phyloP scores from a whole-genome alignment of 2,888 invertebrate species.

The Caenorhabditis uteleia region DNA sequence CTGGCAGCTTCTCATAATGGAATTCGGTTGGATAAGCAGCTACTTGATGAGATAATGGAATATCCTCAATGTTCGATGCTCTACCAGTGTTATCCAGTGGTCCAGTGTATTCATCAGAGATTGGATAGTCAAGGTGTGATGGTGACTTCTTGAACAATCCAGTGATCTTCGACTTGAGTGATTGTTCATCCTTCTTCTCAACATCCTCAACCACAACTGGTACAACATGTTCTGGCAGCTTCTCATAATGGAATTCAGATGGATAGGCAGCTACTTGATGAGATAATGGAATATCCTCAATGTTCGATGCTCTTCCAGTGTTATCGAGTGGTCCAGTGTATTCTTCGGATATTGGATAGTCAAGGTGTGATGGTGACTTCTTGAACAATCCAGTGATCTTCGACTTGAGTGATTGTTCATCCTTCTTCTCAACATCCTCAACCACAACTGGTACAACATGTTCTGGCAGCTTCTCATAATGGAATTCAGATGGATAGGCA shows the following conservation, averaged over 20 bases:
- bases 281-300: slow-evolving; percentile 16
- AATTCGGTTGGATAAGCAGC: slow-evolving; percentile 31
- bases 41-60: slow-evolving; percentile 38
- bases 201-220: slow-evolving; percentile 9
- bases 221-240: slow-evolving; percentile 11
- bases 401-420: slow-evolving; percentile 6
- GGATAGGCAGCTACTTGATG: slow-evolving; percentile 19
- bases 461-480: slow-evolving; percentile 31
- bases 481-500: slow-evolving; percentile 36
- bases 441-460: neutral
- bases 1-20: slow-evolving; percentile 9
- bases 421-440: slow-evolving; percentile 14
- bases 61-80: slow-evolving; percentile 25
- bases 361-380: slow-evolving; percentile 25
- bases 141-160: slow-evolving; percentile 25
- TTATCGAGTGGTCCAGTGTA: slow-evolving; percentile 33
- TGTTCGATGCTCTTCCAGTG: slow-evolving; percentile 1
- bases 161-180: slow-evolving; percentile 14
- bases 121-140: slow-evolving; percentile 15
- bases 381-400: slow-evolving; percentile 23
- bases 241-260: slow-evolving; percentile 21
- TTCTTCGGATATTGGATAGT: slow-evolving; percentile 32
- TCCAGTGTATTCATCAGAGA: slow-evolving; percentile 14
- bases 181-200: slow-evolving; percentile 17
- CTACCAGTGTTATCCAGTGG: slow-evolving; percentile 16